These are phyloP conservation scores for Phasianus colchicus DNA, from an alignment of 2,113 vertebrate species.

Conservation along the genomic window DNA sequence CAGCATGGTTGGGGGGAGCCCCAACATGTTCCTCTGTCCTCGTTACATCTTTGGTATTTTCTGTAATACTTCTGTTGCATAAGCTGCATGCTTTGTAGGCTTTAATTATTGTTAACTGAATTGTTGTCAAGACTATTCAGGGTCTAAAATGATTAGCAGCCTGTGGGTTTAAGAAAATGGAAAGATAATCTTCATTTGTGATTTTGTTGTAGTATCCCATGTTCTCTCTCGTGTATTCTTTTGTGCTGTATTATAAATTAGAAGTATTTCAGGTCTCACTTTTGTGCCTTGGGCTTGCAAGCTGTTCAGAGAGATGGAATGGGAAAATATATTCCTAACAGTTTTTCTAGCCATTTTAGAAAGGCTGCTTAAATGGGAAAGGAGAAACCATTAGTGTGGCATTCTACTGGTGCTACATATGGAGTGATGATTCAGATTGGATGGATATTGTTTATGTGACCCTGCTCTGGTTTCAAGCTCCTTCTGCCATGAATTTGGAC, in stretches of 20 bases:
- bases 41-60: constrained; percentile 45
- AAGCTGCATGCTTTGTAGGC: constrained; percentile 71
- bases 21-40: constrained; percentile 48
- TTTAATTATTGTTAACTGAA: constrained; percentile 25
- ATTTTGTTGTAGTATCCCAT: neutral
- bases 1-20: constrained; percentile 68
- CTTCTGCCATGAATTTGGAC: neutral
- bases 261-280: neutral
- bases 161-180: neutral
- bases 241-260: neutral
- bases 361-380: neutral
- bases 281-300: accelerated
- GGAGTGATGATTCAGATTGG: neutral
- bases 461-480: neutral
- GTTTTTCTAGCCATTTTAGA: neutral
- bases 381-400: neutral
- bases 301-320: neutral
- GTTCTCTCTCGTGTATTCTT: neutral
- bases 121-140: constrained; percentile 23
- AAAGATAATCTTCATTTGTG: neutral
- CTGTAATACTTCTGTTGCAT: constrained; percentile 51
- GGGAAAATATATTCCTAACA: neutral
- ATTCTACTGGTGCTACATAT: neutral
- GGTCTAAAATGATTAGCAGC: neutral
- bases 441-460: neutral